Conservation (phyloP, 2,797 vertebrate species). For the Mormyrus hasselquistii region DNA sequence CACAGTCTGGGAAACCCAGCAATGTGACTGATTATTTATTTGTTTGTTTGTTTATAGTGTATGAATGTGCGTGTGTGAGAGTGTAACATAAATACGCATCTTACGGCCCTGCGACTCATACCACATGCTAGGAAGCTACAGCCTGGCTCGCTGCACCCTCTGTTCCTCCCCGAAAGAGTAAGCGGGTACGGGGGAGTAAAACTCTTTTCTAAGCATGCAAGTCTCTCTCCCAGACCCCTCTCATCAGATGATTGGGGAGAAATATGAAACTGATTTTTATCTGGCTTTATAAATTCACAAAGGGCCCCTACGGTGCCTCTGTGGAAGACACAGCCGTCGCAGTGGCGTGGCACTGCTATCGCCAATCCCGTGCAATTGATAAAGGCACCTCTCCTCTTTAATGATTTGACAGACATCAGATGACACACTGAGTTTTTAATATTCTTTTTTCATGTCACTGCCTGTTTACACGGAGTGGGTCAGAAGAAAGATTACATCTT, state of each 20-base stretch:
- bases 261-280: conserved; percentile 75
- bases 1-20: background rate
- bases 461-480: conserved; percentile 43
- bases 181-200: background rate
- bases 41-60: background rate
- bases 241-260: conserved; percentile 60
- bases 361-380: conserved; percentile 73
- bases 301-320: conserved; percentile 67
- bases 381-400: conserved; percentile 68
- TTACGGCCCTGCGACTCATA: background rate
- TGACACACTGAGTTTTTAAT: conserved; percentile 57
- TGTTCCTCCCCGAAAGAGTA: background rate
- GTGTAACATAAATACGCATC: background rate
- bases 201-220: conserved; percentile 51
- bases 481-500: conserved; percentile 61
- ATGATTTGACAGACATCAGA: conserved; percentile 78
- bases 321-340: conserved; percentile 62
- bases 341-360: conserved; percentile 60
- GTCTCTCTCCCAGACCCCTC: conserved; percentile 60
- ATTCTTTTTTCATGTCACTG: conserved; percentile 36
- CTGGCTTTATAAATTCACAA: conserved; percentile 68
- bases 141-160: background rate
- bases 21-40: background rate
- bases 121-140: background rate
- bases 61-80: background rate